phyloP scores from a whole-genome alignment of 2,113 vertebrate genomes.

The Nycticebus coucang region DNA sequence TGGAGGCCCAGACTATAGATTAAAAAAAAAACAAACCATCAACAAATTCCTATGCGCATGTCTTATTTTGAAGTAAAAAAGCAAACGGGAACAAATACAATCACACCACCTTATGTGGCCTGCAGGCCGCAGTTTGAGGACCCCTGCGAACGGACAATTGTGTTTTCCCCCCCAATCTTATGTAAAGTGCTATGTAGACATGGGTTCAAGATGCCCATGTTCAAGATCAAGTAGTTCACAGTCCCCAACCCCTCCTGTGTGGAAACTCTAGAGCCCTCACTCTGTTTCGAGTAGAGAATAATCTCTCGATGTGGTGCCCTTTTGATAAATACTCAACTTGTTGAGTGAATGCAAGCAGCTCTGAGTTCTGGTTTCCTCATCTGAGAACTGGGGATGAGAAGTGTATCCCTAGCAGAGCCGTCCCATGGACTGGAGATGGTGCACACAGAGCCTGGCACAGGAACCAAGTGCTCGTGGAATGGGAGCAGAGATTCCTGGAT shows the following conservation, averaged over 20 bases:
- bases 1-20: no score
- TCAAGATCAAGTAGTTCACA: background rate
- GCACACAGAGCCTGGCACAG: background rate
- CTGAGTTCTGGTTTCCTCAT: background rate
- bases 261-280: background rate
- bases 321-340: background rate
- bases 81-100: no score
- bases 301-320: background rate
- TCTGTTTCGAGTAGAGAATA: background rate
- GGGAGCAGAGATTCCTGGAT: background rate
- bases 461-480: background rate
- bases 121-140: no score
- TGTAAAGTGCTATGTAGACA: background rate
- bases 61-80: no score
- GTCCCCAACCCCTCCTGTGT: background rate
- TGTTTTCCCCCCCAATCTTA: background rate
- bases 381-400: background rate
- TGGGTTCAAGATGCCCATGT: background rate
- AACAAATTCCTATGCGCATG: no score
- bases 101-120: no score
- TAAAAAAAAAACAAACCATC: no score
- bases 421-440: background rate
- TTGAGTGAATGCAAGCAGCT: no score
- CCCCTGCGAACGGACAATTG: background rate
- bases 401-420: background rate